Percentiles rank a stretch among this genome's conserved stretches.
Conservation (phyloP, 1,140 invertebrate species). For the Drosophila neocordata region DNA sequence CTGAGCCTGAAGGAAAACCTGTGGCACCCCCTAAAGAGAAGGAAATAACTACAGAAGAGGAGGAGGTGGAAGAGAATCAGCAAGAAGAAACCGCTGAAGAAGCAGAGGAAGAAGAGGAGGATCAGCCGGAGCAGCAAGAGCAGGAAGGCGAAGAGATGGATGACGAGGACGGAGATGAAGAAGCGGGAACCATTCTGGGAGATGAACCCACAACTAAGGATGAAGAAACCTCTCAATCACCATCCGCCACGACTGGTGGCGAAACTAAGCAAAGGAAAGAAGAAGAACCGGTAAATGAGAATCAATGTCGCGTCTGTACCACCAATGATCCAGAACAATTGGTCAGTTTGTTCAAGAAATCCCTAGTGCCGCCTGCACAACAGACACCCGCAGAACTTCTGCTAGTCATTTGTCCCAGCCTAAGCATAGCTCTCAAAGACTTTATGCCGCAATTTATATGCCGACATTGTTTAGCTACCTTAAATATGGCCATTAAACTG, state of each 20-base stretch:
- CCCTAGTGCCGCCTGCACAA: conserved; percentile 35
- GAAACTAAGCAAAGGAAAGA: conserved; percentile 24
- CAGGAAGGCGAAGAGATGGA: conserved; percentile 26
- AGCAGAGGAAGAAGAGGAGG: not conserved
- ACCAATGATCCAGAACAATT: conserved; percentile 56
- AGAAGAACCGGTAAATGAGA: conserved; percentile 70
- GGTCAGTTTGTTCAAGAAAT: conserved; percentile 70
- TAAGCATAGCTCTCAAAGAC: conserved; percentile 76
- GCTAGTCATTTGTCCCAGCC: conserved; percentile 71
- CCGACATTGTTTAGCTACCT: conserved; percentile 61
- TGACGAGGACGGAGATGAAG: conserved; percentile 32
- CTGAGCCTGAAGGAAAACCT: not conserved
- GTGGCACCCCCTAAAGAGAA: not conserved
- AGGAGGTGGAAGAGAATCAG: conserved; percentile 25
- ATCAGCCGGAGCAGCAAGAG: conserved; percentile 10
- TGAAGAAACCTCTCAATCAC: conserved; percentile 1
- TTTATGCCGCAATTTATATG: conserved; percentile 82
- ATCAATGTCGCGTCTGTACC: conserved; percentile 80
- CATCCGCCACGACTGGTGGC: not conserved
- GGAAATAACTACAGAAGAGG: conserved; percentile 4
- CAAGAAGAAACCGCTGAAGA: conserved; percentile 18
- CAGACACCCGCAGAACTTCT: conserved; percentile 71
- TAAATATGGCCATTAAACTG: conserved; percentile 72
- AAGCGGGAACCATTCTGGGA: conserved; percentile 56
- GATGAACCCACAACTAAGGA: conserved; percentile 43